A percentile compares a stretch with the other conserved stretches of the same genome.
Conservation (phyloP, 2,113 vertebrate genomes). For the Chrysochloris asiatica region DNA sequence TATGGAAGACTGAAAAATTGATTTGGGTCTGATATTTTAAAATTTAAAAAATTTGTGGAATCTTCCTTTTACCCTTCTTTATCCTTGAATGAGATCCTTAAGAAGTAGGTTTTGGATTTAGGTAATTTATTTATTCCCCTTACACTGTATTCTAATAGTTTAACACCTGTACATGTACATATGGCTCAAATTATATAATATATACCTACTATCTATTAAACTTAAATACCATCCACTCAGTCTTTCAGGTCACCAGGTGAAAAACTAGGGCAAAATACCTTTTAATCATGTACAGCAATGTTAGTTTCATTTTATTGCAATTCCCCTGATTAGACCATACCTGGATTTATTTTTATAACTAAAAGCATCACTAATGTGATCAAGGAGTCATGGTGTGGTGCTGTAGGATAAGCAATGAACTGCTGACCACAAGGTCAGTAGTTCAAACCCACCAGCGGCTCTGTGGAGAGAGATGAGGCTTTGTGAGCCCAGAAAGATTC, state of each 20-base stretch:
- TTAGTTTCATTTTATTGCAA: neutral
- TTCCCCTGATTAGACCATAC: neutral
- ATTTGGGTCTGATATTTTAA: neutral
- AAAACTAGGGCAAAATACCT: neutral
- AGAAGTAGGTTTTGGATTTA: neutral
- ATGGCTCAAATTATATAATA: neutral
- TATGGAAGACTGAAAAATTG: neutral
- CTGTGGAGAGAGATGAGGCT: no score
- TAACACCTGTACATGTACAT: neutral
- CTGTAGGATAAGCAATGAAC: no score
- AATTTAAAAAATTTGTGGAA: neutral
- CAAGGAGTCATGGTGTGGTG: no score
- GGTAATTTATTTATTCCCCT: neutral
- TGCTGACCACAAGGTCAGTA: no score
- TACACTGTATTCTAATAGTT: neutral
- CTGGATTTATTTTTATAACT: conserved; percentile 45
- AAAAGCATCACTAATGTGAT: conserved; percentile 39
- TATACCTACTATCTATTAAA: neutral
- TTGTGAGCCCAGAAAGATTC: no score
- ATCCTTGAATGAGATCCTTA: neutral
- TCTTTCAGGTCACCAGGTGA: neutral
- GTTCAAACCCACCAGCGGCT: no score
- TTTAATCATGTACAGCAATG: neutral
- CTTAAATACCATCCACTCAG: neutral
- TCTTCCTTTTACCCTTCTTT: neutral